phyloP scores from a whole-genome alignment of 2,113 vertebrate genomes.

The Coturnix japonica region DNA sequence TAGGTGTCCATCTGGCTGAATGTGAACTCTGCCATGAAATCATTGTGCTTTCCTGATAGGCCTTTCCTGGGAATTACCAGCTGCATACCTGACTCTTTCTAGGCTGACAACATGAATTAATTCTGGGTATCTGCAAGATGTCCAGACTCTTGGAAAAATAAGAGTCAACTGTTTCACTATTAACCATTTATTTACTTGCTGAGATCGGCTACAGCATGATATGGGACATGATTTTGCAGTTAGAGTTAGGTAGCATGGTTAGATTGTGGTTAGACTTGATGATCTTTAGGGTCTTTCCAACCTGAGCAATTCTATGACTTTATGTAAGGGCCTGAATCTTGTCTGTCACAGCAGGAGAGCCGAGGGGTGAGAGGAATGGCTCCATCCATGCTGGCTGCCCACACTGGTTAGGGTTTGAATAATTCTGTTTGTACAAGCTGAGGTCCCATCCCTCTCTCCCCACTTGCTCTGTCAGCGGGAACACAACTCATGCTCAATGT shows the following conservation, averaged over 20 bases:
- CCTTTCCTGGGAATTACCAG: neutral
- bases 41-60: neutral
- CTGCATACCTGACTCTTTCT: neutral
- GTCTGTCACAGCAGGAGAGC: neutral
- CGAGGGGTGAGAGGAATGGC: neutral
- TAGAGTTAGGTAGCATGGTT: too few species aligned
- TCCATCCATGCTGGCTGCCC: accelerated
- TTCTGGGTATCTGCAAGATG: neutral
- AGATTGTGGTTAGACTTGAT: too few species aligned
- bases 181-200: neutral
- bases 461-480: neutral
- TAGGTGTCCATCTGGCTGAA: neutral
- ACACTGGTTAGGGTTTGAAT: neutral
- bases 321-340: neutral
- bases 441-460: neutral
- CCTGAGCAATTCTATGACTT: too few species aligned
- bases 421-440: neutral
- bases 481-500: neutral
- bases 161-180: neutral
- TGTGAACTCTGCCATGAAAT: neutral
- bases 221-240: neutral
- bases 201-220: neutral
- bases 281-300: too few species aligned
- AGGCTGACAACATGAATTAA: neutral
- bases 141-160: neutral